Conservation (phyloP, 1,140 invertebrate genomes). For the Caenorhabditis briggsae region DNA sequence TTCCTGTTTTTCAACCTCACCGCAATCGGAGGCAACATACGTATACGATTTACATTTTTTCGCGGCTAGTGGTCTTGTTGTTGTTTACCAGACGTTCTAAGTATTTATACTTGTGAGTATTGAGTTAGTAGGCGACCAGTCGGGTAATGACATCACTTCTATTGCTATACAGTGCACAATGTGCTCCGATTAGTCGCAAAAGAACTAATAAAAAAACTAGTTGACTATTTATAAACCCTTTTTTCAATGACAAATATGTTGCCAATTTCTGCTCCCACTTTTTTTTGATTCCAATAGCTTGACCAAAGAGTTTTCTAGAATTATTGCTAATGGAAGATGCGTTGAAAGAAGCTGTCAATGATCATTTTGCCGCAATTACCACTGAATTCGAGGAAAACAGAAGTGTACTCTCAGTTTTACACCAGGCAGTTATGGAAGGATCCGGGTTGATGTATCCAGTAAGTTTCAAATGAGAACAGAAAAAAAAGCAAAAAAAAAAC, state of each 20-base stretch:
- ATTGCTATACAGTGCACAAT: neutral
- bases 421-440: slow-evolving; percentile 11
- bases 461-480: neutral
- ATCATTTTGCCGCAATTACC: neutral
- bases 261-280: neutral
- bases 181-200: slow-evolving; percentile 25
- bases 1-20: slow-evolving; percentile 49
- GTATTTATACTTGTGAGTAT: neutral
- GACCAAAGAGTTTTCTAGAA: neutral
- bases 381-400: slow-evolving; percentile 6
- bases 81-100: neutral
- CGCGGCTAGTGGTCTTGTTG: slow-evolving; percentile 8
- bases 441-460: slow-evolving; percentile 40
- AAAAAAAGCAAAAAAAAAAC: neutral
- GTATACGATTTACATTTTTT: slow-evolving; percentile 18
- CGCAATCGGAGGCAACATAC: neutral
- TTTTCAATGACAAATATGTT: neutral
- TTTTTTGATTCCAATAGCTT: neutral
- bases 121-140: neutral
- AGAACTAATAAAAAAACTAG: slow-evolving; percentile 12
- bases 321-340: slow-evolving; percentile 25
- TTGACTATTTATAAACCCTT: slow-evolving; percentile 23
- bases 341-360: slow-evolving; percentile 27
- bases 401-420: neutral
- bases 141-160: slow-evolving; percentile 16